Conservation (phyloP, 2,797 vertebrate species). For the Sparus aurata region DNA sequence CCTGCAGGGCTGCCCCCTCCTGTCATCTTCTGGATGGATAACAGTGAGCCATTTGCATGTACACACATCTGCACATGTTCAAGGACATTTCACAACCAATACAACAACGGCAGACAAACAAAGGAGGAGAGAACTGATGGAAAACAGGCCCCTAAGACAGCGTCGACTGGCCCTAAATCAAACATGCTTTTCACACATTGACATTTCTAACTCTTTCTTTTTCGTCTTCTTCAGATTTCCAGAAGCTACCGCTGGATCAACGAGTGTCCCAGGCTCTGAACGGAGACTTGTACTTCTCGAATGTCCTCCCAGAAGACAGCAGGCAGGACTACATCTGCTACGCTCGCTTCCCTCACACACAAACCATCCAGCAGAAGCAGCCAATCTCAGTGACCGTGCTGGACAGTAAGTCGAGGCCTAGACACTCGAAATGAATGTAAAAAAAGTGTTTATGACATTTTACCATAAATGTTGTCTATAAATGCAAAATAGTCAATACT, state of each 20-base stretch:
- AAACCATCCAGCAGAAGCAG: conserved; percentile 99
- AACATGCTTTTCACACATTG: background rate
- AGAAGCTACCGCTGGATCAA: conserved; percentile 90
- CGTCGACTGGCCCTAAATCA: background rate
- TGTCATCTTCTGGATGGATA: conserved; percentile 99
- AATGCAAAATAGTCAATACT: background rate
- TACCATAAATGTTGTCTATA: background rate
- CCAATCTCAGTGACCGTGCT: conserved; percentile 95
- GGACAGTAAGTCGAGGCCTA: conserved; percentile 86
- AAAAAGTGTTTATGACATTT: background rate
- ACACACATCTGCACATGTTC: background rate
- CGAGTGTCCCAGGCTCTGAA: conserved; percentile 96
- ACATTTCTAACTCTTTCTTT: background rate
- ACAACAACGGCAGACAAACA: background rate
- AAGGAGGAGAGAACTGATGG: background rate
- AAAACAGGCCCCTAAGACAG: background rate
- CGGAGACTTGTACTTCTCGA: conserved; percentile 97
- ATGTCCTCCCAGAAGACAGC: conserved; percentile 91
- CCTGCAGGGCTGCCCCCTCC: conserved; percentile 95
- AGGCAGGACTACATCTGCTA: conserved; percentile 98
- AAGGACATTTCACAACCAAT: background rate
- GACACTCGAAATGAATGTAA: too few relatives aligned
- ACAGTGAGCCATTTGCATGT: conserved; percentile 87
- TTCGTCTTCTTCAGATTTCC: conserved; percentile 88
- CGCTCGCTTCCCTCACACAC: conserved; percentile 97